Base-by-base conservation (phyloP, 2,113 vertebrate genomes). In the Hippopotamus amphibius region DNA sequence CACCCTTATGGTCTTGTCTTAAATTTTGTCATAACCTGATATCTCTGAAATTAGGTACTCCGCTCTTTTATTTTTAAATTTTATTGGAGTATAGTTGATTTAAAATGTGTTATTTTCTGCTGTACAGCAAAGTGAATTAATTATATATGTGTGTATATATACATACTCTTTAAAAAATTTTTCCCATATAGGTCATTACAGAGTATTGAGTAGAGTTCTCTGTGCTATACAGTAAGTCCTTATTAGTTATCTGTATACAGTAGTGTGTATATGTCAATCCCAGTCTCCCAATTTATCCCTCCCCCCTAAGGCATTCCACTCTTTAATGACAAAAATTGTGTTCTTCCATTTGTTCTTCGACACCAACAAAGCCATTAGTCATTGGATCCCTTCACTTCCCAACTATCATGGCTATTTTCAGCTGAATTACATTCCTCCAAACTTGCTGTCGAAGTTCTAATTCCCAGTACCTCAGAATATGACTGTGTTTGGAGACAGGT, bases 331-430 rank as follows among this genome's bases (percentile, higher is more conserved):
- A 37, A 88, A 93, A 86, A n/a, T 5, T 63, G 3, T 30, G 3
- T 91, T 43, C 55, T 92, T 93, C 33, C n/a, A 88, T 22, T 94
- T 80, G 59, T 84, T 90, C 57, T 76, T 43, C 46, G 50, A 50
- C 46, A 90, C 93, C 66, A 89, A 5, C 68, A 84, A 88, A 94
- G 5, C 13, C 55, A 33, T 13, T 63, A 9, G 19, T 30, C 50
- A 46, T 33, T 3, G n/a, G 55, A 87, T 82, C 30, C n/a, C 53
- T 74, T 95, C 41, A n/a, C 9, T 50, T 77, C 4, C 43, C 19
- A 71, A 1, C 5, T 41, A 30, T n/a, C 22, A 30, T 5, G 0
- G 28, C 69, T 68, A 2, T 82, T 48, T 65, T 12, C 76, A 41
- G 26, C 33, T 92, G 41, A 90, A 53, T 46, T 61, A 3, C 43